Evolutionary conservation across 1,140 invertebrate species (phyloP), one percentile per base, ranked within the genome.

Genomic region (Hylyphantes graminicola): DNA sequence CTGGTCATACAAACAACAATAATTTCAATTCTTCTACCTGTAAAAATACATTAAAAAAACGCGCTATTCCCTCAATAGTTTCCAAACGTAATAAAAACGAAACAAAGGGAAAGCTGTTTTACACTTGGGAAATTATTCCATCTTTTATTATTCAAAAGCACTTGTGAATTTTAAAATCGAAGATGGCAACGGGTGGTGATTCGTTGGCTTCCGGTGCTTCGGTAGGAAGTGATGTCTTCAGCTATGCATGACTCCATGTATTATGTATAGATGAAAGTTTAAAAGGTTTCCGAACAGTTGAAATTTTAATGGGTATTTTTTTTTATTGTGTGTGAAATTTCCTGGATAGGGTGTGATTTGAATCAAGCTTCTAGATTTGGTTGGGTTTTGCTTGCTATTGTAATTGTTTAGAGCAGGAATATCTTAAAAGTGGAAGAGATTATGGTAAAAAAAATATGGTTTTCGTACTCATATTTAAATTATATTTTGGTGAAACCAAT

Each of bases 81-180:
- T 17, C 6, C 63, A 17, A 67, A 19, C 19, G 76, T 53, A 78
- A 78, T 78, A 78, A 78, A 78, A 76, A 63, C 21, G 11, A 15
- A 15, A 48, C 64, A 76, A 78, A 78, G 76, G 76, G 76, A 67
- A 54, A 21, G 35, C 65, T 4, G 19, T 21, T 19, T 15, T 55
- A 70, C 77, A 80, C 77, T 35, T 17, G 77, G 77, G 77, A 80
- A 80, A 80, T 80, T 80, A 80, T 67, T 70, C 19, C 65, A 50
- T 51, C 48, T 80, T 80, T 80, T 80, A 80, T 80, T 70, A 80
- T 80, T 55, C 77, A 80, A 51, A 59, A 55, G 65, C 54, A 12
- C 70, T 70, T 80, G 53, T 80, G 67, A 80, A 80, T 80, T 80
- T 80, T 80, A 80, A 80, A 70, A 80, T 61, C 48, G 65, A 80